A percentile compares a stretch with the other conserved stretches of the same genome.
Evolutionary conservation across 2,113 vertebrate species (phyloP).

Genomic region (Melierax canorus): DNA sequence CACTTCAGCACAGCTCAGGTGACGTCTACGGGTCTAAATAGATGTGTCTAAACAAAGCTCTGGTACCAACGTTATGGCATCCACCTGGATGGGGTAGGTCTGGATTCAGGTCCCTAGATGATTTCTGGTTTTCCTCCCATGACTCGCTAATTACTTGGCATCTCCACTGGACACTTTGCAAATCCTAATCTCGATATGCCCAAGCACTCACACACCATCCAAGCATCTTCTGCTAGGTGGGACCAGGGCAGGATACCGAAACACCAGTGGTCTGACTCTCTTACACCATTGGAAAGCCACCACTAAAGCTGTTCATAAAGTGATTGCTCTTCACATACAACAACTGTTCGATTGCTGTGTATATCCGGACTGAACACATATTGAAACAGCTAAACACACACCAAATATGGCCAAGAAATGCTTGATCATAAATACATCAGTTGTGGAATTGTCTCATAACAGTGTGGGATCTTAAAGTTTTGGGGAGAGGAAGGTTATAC

Average conservation of each 20-base stretch:
- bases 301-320: background rate
- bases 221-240: background rate
- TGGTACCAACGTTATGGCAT: background rate
- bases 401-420: conserved; percentile 38
- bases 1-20: background rate
- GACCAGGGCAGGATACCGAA: background rate
- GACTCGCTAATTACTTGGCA: background rate
- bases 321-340: background rate
- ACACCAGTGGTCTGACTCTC: background rate
- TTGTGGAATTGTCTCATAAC: background rate
- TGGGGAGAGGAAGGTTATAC: background rate
- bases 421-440: conserved; percentile 24
- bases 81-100: background rate
- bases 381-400: conserved; percentile 7
- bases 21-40: background rate
- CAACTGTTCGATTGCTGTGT: background rate
- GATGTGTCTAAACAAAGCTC: background rate
- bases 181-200: background rate
- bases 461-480: background rate
- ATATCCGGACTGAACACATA: background rate
- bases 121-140: background rate
- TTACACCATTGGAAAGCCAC: background rate
- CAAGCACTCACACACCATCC: background rate
- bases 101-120: background rate
- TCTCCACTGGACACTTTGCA: background rate